phyloP scores from a whole-genome alignment of 2,113 vertebrate species.

The Litocranius walleri region DNA sequence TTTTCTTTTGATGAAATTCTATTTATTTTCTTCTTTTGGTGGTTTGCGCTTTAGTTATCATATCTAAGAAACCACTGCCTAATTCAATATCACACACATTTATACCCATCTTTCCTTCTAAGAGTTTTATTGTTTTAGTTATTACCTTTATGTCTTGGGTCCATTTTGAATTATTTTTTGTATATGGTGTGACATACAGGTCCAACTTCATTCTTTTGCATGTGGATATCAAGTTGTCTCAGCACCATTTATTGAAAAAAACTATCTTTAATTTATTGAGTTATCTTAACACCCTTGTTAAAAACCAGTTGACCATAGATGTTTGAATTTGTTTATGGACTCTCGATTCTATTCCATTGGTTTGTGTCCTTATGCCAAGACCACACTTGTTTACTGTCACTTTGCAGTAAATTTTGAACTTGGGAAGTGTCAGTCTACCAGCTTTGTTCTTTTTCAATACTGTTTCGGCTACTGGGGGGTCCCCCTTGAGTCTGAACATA shows the following conservation, averaged over 20 bases:
- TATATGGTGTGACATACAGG: background rate
- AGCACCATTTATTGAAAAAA: background rate
- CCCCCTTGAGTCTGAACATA: background rate
- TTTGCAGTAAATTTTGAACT: background rate
- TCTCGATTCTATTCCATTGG: background rate
- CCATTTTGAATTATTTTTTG: background rate
- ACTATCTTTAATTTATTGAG: background rate
- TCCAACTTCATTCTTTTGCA: background rate
- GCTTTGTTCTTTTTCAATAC: background rate
- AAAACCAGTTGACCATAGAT: background rate
- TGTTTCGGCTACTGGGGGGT: background rate
- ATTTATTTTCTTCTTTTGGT: background rate
- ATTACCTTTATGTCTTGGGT: background rate
- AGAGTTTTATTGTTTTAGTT: background rate
- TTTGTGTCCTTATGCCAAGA: background rate
- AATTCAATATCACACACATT: background rate
- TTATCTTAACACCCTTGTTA: background rate
- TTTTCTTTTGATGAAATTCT: background rate
- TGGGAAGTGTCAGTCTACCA: background rate
- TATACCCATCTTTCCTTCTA: background rate
- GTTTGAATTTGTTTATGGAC: background rate
- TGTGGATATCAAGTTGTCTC: background rate
- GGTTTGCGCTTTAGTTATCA: background rate
- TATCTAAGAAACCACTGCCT: background rate
- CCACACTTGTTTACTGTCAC: background rate